Evolutionary conservation across 2,888 invertebrate species (phyloP).

Genomic region (Hydraecia micacea): DNA sequence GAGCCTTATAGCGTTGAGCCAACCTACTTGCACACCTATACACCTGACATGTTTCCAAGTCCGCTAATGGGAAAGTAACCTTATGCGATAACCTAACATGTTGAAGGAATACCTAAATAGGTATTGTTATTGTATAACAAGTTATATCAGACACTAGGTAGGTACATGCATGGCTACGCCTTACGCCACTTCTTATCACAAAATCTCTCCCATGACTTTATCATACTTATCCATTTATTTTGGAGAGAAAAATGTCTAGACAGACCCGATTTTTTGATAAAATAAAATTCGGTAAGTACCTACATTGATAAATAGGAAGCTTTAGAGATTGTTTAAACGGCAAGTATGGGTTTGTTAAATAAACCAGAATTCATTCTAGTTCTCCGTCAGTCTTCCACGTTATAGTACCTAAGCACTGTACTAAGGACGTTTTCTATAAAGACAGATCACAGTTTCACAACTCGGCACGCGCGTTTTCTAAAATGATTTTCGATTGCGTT

Average conservation of each 20-base stretch:
- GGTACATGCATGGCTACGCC: background rate
- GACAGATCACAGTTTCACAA: background rate
- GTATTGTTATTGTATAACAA: constrained; percentile 1
- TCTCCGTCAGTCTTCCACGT: background rate
- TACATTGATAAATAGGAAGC: background rate
- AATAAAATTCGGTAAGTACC: background rate
- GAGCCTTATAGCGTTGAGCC: too few species aligned
- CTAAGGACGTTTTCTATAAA: background rate
- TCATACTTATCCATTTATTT: background rate
- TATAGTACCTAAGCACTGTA: background rate
- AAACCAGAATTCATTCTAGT: background rate
- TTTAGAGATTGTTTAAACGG: background rate
- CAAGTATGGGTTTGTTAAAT: background rate
- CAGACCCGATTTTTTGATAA: background rate
- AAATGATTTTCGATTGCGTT: background rate
- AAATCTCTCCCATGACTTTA: background rate
- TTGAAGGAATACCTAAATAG: background rate
- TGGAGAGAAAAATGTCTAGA: background rate
- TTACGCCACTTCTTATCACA: background rate
- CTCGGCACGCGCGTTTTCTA: background rate
- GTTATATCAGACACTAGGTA: constrained; percentile 12
- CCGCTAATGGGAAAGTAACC: constrained; percentile 11
- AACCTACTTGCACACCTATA: background rate
- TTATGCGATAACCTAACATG: background rate
- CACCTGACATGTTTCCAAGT: background rate